Conservation (phyloP, 2,113 vertebrate genomes). For the Corythaeola cristata region DNA sequence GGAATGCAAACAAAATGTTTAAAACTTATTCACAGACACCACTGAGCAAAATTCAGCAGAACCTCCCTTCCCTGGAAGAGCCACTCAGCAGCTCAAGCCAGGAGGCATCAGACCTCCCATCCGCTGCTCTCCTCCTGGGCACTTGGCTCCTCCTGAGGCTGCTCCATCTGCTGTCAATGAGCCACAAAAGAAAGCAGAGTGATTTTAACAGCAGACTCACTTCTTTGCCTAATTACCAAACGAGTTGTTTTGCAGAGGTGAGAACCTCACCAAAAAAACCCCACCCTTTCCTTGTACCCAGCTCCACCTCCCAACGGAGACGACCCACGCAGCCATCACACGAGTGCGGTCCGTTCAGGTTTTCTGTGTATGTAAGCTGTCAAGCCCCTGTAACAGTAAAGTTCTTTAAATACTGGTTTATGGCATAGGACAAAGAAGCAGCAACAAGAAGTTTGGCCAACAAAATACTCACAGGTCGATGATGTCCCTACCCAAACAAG, state of each 20-base stretch:
- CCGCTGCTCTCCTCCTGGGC: neutral
- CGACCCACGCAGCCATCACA: rapidly evolving
- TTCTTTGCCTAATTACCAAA: no score
- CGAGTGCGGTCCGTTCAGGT: rapidly evolving
- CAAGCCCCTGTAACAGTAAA: no score
- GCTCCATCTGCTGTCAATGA: neutral
- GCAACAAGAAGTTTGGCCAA: neutral
- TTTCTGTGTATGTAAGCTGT: no score
- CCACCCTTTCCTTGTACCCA: neutral
- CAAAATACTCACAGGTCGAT: neutral
- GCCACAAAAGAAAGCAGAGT: neutral
- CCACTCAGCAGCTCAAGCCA: neutral
- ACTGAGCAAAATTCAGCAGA: neutral
- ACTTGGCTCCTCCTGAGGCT: rapidly evolving
- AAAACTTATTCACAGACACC: neutral
- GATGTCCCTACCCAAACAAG: neutral
- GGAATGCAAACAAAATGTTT: neutral
- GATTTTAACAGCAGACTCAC: neutral
- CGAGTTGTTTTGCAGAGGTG: neutral
- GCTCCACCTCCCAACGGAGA: neutral
- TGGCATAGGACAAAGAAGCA: neutral
- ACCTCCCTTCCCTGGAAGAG: neutral
- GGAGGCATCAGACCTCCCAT: rapidly evolving
- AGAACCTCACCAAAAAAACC: neutral
- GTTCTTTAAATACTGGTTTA: neutral